Evolutionary conservation across 2,797 vertebrate genomes (phyloP).

Genomic region (Eptatretus atami): DNA sequence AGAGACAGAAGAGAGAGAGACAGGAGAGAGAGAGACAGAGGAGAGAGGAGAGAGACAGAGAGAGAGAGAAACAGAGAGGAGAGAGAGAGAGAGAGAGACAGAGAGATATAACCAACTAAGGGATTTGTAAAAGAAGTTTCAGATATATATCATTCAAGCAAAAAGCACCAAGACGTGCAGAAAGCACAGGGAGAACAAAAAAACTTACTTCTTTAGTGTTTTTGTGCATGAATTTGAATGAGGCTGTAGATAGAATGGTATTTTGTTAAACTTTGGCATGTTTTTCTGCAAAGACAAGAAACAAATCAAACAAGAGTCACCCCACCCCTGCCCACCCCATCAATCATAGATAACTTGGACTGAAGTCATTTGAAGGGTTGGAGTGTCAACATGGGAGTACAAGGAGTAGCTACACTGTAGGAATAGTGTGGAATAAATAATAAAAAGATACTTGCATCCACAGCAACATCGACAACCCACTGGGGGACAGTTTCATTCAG

Average conservation of each 20-base stretch:
- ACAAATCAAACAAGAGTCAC: background rate
- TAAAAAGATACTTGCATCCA: constrained; percentile 43
- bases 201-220: constrained; percentile 85
- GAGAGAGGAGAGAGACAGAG: too few species aligned
- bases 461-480: constrained; percentile 97
- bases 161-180: too few species aligned
- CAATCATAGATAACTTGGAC: constrained; percentile 2
- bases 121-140: background rate
- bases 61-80: too few species aligned
- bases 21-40: background rate
- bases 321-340: background rate
- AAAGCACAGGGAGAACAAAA: background rate
- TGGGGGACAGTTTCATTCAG: constrained; percentile 92
- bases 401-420: background rate
- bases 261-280: constrained; percentile 99
- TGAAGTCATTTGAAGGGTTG: constrained; percentile 2
- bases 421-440: background rate
- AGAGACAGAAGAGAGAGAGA: background rate
- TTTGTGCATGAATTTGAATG: constrained; percentile 95
- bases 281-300: constrained; percentile 49
- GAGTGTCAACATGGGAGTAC: background rate
- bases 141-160: background rate
- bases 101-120: background rate
- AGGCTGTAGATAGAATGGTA: constrained; percentile 98
- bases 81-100: too few species aligned